These are phyloP conservation scores for Noctuana brunneofusca DNA, from an alignment of 2,888 invertebrate species.

Conservation along the genomic window DNA sequence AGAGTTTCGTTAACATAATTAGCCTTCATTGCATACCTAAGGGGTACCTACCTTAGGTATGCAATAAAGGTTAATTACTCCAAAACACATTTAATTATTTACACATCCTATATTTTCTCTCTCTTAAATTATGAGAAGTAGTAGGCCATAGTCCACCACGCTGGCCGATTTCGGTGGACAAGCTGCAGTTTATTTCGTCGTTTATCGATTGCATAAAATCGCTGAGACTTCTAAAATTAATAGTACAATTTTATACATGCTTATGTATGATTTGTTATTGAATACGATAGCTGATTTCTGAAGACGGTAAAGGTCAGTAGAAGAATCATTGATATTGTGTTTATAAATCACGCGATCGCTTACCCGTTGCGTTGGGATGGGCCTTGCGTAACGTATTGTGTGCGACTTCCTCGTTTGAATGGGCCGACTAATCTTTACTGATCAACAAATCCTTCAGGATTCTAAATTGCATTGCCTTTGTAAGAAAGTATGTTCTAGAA, in stretches of 20 bases:
- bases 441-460: conserved; percentile 17
- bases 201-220: no score
- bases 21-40: no score
- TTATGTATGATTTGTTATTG: neutral
- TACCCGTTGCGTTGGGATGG: conserved; percentile 21
- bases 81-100: no score
- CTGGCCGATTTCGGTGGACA: no score
- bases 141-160: no score
- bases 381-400: conserved; percentile 29
- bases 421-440: conserved; percentile 15
- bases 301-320: conserved; percentile 15
- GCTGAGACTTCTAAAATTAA: no score
- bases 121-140: no score
- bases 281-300: conserved; percentile 2
- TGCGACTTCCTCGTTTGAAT: conserved; percentile 30
- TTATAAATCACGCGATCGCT: conserved; percentile 28
- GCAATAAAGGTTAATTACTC: neutral
- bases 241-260: no score
- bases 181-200: no score
- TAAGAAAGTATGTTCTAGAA: neutral
- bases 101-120: no score
- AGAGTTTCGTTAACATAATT: neutral
- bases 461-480: conserved; percentile 12
- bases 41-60: neutral
- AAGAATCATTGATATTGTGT: conserved; percentile 11